A percentile compares a stretch with the other conserved stretches of the same genome.
Conservation (phyloP, 2,797 vertebrate genomes). For the Sebastes elongatus region DNA sequence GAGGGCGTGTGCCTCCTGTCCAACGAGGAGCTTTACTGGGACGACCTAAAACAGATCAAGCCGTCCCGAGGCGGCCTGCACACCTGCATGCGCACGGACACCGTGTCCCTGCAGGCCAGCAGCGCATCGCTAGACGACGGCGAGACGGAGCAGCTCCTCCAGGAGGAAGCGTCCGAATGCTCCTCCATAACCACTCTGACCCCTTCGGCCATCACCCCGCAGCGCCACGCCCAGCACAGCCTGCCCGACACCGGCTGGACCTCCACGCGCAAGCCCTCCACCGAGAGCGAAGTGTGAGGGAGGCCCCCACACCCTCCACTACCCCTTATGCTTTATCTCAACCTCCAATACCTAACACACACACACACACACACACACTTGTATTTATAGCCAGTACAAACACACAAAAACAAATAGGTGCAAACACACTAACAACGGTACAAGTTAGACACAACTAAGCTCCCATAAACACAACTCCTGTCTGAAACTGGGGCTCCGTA, state of each 20-base stretch:
- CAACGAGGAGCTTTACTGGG: slow-evolving; percentile 94
- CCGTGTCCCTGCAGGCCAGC: slow-evolving; percentile 96
- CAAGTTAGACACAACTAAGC: slow-evolving; percentile 39
- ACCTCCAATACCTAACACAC: slow-evolving; percentile 37
- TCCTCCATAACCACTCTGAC: slow-evolving; percentile 93
- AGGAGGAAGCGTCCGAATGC: slow-evolving; percentile 96
- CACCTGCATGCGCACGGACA: slow-evolving; percentile 96
- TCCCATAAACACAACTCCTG: slow-evolving; percentile 33
- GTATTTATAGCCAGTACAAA: slow-evolving; percentile 62
- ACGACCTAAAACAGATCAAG: slow-evolving; percentile 96
- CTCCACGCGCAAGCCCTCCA: slow-evolving; percentile 91
- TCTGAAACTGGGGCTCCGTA: slow-evolving; percentile 65
- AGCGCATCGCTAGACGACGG: slow-evolving; percentile 94
- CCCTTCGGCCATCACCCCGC: slow-evolving; percentile 84
- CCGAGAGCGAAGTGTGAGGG: slow-evolving; percentile 93
- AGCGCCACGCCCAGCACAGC: slow-evolving; percentile 86
- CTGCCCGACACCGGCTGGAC: slow-evolving; percentile 96
- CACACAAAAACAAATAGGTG: slow-evolving; percentile 38
- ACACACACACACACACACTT: slow-evolving; percentile 22
- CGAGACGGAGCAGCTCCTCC: slow-evolving; percentile 96
- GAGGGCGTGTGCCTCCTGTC: slow-evolving; percentile 97
- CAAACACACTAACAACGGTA: slow-evolving; percentile 31
- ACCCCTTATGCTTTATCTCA: slow-evolving; percentile 29
- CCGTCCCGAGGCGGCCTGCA: slow-evolving; percentile 93
- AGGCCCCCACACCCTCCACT: background rate